phyloP scores from a whole-genome alignment of 2,797 vertebrate genomes.

The Thaleichthys pacificus region DNA sequence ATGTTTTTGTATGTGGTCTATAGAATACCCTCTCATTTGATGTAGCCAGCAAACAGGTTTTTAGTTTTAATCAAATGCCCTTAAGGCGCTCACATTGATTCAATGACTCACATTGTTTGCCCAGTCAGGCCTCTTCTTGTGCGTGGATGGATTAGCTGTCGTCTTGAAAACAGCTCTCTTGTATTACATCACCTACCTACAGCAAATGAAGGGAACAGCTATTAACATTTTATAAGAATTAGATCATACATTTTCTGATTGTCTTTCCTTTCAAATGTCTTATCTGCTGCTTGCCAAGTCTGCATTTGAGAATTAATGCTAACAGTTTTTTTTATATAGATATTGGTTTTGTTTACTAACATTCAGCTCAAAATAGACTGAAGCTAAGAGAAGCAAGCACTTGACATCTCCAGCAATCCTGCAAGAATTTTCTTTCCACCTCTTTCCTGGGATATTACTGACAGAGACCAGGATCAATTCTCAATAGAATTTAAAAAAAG shows the following conservation, averaged over 20 bases:
- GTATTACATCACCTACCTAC: background rate
- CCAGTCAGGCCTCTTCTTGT: slow-evolving; percentile 36
- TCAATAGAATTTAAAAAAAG: slow-evolving; percentile 52
- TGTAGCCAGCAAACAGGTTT: slow-evolving; percentile 31
- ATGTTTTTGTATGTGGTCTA: background rate
- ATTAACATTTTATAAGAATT: background rate
- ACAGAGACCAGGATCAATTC: slow-evolving; percentile 39
- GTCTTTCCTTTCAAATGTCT: background rate
- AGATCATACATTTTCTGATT: background rate
- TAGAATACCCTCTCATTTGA: slow-evolving; percentile 20
- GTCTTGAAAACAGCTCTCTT: background rate
- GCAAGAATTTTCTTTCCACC: slow-evolving; percentile 34
- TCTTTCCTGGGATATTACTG: slow-evolving; percentile 53
- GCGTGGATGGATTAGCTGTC: background rate
- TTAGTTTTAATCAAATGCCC: slow-evolving; percentile 53
- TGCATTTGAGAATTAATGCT: background rate
- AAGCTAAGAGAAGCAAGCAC: background rate
- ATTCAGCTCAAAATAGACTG: background rate
- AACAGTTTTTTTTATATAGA: background rate
- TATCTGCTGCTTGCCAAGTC: background rate
- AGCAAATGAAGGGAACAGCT: background rate
- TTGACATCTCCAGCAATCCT: slow-evolving; percentile 24
- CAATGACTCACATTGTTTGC: slow-evolving; percentile 49
- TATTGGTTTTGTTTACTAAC: slow-evolving; percentile 4
- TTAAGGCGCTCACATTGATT: slow-evolving; percentile 40